Conservation (phyloP, 2,888 invertebrate genomes). For the Pyrgus malvae region DNA sequence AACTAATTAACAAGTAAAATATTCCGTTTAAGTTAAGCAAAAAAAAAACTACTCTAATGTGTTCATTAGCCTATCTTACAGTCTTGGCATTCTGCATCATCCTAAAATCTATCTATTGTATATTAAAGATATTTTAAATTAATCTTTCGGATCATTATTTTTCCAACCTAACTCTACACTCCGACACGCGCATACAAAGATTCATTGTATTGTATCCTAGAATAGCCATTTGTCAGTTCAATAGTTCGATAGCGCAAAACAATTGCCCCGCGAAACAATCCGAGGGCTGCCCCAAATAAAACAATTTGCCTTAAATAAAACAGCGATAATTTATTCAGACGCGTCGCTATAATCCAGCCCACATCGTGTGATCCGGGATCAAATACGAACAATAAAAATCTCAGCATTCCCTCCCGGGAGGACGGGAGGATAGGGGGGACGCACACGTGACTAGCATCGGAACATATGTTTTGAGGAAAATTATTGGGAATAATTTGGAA, state of each 20-base stretch:
- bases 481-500: background rate
- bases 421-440: constrained; percentile 12
- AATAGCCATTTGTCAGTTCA: constrained; percentile 33
- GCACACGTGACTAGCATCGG: constrained; percentile 11
- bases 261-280: constrained; percentile 36
- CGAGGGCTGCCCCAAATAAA: constrained; percentile 14
- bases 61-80: too few relatives aligned
- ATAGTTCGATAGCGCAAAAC: constrained; percentile 24
- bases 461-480: background rate
- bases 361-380: constrained; percentile 49
- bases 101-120: too few relatives aligned
- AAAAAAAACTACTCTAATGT: too few relatives aligned
- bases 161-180: background rate
- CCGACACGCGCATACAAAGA: constrained; percentile 19
- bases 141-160: too few relatives aligned
- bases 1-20: too few relatives aligned
- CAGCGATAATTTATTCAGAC: constrained; percentile 63
- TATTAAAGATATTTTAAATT: too few relatives aligned
- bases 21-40: too few relatives aligned
- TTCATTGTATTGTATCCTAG: constrained; percentile 18
- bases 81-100: too few relatives aligned
- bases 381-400: constrained; percentile 68
- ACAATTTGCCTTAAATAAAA: constrained; percentile 45
- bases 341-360: constrained; percentile 53
- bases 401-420: constrained; percentile 46